These are phyloP conservation scores for Toxonevra muliebris DNA, from an alignment of 2,888 invertebrate genomes.

Conservation along the genomic window DNA sequence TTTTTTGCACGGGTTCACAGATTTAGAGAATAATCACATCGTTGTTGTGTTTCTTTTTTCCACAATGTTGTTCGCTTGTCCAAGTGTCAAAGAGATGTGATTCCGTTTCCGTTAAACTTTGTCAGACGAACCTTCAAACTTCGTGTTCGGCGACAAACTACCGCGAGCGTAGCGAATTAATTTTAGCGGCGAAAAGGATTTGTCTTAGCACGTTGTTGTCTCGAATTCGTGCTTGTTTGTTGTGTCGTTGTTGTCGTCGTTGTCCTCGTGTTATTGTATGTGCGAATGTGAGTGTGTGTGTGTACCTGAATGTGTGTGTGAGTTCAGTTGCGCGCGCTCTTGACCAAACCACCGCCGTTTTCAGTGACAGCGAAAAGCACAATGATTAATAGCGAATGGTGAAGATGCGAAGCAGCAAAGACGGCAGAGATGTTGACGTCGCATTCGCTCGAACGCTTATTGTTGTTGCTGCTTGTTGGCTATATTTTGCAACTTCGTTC, in stretches of 20 bases:
- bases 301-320: constrained; percentile 40
- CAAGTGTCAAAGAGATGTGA: constrained; percentile 59
- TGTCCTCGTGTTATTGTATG: constrained; percentile 13
- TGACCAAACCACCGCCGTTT: constrained; percentile 54
- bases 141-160: constrained; percentile 58
- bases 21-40: neutral
- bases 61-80: constrained; percentile 46
- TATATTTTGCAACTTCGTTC: neutral
- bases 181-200: constrained; percentile 56
- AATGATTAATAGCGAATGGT: constrained; percentile 63
- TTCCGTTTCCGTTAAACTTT: constrained; percentile 49
- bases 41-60: neutral
- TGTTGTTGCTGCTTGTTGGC: constrained; percentile 8
- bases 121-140: constrained; percentile 54
- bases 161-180: constrained; percentile 56
- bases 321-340: constrained; percentile 42
- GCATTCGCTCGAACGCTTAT: constrained; percentile 37
- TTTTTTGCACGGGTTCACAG: neutral
- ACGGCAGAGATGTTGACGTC: neutral
- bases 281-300: neutral
- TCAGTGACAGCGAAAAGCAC: constrained; percentile 63
- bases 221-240: constrained; percentile 19
- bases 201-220: constrained; percentile 28
- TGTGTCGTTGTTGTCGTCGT: constrained; percentile 21
- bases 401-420: constrained; percentile 29